phyloP scores from a whole-genome alignment of 1,140 invertebrate species.

The Brachystomella parvula region DNA sequence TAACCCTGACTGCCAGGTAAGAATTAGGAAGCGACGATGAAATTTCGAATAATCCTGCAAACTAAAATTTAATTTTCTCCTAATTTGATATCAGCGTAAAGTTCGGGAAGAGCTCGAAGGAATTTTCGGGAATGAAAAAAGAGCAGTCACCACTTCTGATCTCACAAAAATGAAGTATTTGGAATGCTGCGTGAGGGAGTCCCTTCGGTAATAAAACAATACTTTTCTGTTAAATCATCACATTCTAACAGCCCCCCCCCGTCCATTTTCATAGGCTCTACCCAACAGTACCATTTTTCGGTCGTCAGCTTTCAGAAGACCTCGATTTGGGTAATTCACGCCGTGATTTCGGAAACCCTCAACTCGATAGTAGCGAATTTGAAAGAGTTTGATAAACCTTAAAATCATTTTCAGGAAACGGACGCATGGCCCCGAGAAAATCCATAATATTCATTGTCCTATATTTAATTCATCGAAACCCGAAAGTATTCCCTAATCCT shows the following conservation, averaged over 20 bases:
- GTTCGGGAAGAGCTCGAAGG: constrained; percentile 8
- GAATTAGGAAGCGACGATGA: not conserved
- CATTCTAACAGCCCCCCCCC: constrained; percentile 57
- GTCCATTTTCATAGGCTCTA: constrained; percentile 54
- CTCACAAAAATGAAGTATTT: constrained; percentile 14
- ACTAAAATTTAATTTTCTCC: not conserved
- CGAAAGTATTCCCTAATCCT: constrained; percentile 48
- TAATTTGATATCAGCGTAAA: constrained; percentile 38
- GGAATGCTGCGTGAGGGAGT: constrained; percentile 11
- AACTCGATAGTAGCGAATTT: too few relatives aligned
- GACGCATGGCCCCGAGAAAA: not conserved
- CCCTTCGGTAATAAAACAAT: not conserved
- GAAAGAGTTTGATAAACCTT: too few relatives aligned
- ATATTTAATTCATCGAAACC: constrained; percentile 47
- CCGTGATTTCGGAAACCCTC: too few relatives aligned
- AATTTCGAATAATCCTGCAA: not conserved
- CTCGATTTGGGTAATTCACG: constrained; percentile 41
- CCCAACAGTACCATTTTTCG: constrained; percentile 56
- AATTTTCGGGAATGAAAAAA: constrained; percentile 3
- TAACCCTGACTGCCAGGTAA: constrained; percentile 38
- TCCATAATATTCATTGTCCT: constrained; percentile 6
- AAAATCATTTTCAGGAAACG: constrained; percentile 11
- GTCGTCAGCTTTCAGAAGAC: constrained; percentile 44
- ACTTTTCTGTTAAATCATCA: constrained; percentile 43
- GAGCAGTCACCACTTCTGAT: not conserved